Base-by-base conservation (phyloP, 2,888 invertebrate species). In the Pyrochroa serraticornis region DNA sequence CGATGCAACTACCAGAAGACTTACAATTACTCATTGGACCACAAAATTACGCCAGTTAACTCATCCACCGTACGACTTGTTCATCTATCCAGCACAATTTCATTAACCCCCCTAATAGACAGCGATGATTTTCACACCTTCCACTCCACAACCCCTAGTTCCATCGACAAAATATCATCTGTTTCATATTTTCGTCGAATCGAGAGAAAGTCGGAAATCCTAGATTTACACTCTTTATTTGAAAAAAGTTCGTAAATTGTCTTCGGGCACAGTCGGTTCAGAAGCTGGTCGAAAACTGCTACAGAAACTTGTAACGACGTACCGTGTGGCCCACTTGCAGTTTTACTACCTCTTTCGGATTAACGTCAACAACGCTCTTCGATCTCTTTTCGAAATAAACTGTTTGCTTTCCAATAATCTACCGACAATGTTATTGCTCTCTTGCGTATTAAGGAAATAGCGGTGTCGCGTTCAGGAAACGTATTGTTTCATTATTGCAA, bases 21-120 rank as follows among this genome's bases (percentile, higher is more conserved):
- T 42, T 42, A 42, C 42, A 31, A 42, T 42, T 31, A 42, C 42
- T 32, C 13, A 42, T 42, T 42, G 31, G 30, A 42, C 42, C 42
- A 42, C 42, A 32, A 42, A 42, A 42, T 42, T 42, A 32, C 42
- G 10, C n/a, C 5, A 31, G 42, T 31, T 42, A 42, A 42, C 42
- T 30, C 14, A 42, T 42, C 22, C 22, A 42, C 31, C 32, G 31
- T 14, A 2, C 9, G 12, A 42, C 42, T 5, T 42, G 30, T 42
- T 32, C 30, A 42, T 30, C 30, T 42, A 22, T 42, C 42, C 42
- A 22, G 30, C 42, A 42, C 42, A 42, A 42, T 30, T 42, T 42
- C 42, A 42, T 42, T 35, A 31, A 42, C 7, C 42, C 8, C n/a
- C 2, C n/a, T 8, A 12, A 42, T 32, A 42, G 10, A 42, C 32